These are phyloP conservation scores for Stenopsyche tienmushanensis DNA, from an alignment of 1,140 invertebrate species.

Conservation along the genomic window DNA sequence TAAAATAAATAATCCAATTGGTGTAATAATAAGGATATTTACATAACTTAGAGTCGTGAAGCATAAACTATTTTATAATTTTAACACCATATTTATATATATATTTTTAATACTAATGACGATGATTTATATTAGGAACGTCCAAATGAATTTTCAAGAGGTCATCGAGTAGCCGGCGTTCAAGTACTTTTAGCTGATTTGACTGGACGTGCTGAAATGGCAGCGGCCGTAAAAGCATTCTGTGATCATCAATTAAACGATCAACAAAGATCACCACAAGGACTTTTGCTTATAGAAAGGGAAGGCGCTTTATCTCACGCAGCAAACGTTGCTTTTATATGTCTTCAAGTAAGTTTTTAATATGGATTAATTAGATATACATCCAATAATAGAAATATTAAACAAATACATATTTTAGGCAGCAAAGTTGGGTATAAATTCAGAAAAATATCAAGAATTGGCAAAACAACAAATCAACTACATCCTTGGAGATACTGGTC, in stretches of 20 bases:
- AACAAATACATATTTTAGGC: slow-evolving; percentile 47
- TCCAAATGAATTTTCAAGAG: slow-evolving; percentile 47
- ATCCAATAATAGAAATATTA: neutral
- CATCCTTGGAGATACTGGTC: slow-evolving; percentile 60
- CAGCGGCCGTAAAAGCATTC: slow-evolving; percentile 54
- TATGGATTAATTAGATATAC: neutral
- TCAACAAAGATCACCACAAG: slow-evolving; percentile 57
- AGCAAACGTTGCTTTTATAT: slow-evolving; percentile 62
- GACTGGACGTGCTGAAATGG: slow-evolving; percentile 51
- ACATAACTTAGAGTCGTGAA: neutral
- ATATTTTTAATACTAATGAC: neutral
- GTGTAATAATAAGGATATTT: neutral
- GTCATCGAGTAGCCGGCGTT: slow-evolving; percentile 32
- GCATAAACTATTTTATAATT: neutral
- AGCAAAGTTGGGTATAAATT: slow-evolving; percentile 49
- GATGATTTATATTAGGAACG: slow-evolving; percentile 41
- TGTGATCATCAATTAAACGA: slow-evolving; percentile 55
- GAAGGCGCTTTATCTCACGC: slow-evolving; percentile 61
- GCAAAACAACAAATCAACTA: slow-evolving; percentile 65
- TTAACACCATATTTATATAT: neutral
- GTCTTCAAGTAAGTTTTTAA: slow-evolving; percentile 48
- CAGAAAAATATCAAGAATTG: slow-evolving; percentile 55
- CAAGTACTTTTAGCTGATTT: slow-evolving; percentile 56
- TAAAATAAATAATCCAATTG: neutral
- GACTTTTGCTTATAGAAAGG: slow-evolving; percentile 59